These are phyloP conservation scores for Bactericera cockerelli DNA, from an alignment of 1,140 invertebrate genomes.

Conservation along the genomic window DNA sequence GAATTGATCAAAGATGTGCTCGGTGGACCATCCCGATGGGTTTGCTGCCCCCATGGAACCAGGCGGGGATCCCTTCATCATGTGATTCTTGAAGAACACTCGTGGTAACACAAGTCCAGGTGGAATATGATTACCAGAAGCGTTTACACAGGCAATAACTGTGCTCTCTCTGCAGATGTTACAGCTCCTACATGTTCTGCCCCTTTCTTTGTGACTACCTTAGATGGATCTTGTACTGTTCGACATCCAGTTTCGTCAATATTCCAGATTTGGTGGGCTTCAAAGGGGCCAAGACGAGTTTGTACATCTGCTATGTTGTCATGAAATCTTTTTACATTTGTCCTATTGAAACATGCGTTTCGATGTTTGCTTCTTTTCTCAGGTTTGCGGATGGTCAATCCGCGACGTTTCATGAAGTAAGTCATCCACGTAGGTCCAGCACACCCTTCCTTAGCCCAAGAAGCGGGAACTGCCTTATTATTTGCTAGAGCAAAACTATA, in stretches of 20 bases:
- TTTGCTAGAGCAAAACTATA: constrained; percentile 27
- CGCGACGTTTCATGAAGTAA: constrained; percentile 31
- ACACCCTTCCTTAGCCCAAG: constrained; percentile 25
- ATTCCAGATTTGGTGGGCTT: constrained; percentile 29
- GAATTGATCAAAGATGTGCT: constrained; percentile 23
- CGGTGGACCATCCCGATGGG: constrained; percentile 26
- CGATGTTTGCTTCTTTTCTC: constrained; percentile 31
- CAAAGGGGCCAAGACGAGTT: constrained; percentile 5
- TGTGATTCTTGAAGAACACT: constrained; percentile 28
- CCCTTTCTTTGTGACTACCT: constrained; percentile 23
- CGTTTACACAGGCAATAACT: constrained; percentile 27
- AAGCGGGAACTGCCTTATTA: constrained; percentile 24
- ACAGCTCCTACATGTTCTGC: constrained; percentile 22
- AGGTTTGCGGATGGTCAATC: constrained; percentile 29
- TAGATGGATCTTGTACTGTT: constrained; percentile 27
- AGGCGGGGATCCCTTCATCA: constrained; percentile 28
- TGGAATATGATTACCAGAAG: constrained; percentile 29
- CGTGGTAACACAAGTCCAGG: constrained; percentile 31
- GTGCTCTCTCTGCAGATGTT: constrained; percentile 30
- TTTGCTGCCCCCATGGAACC: constrained; percentile 28
- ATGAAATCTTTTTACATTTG: constrained; percentile 27
- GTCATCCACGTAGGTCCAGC: constrained; percentile 33
- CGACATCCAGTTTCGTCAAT: constrained; percentile 32
- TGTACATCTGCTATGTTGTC: constrained; percentile 23
- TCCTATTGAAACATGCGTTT: constrained; percentile 32